Percentiles rank a stretch among this genome's conserved stretches.
Conservation (phyloP, 2,113 vertebrate species). For the Phodopus roborovskii region DNA sequence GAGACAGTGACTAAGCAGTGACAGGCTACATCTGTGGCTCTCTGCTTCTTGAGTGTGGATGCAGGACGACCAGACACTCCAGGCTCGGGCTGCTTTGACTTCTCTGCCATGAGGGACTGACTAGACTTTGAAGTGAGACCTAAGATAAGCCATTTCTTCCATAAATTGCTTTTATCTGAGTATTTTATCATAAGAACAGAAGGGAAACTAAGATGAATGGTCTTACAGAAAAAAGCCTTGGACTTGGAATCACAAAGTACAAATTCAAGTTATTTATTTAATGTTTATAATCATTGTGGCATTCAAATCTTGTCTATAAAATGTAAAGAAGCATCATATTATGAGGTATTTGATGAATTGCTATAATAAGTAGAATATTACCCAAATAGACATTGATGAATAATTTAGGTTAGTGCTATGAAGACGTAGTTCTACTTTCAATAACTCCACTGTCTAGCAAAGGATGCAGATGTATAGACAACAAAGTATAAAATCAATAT, state of each 20-base stretch:
- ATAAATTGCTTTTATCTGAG: too few relatives aligned
- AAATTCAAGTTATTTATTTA: conserved; percentile 17
- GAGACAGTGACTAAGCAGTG: not conserved
- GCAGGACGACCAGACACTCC: not conserved
- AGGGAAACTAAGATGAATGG: too few relatives aligned
- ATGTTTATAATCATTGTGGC: not conserved
- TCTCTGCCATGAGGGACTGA: not conserved
- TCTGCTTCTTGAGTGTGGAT: too few relatives aligned
- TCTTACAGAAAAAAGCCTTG: not conserved
- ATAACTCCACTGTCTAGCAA: not conserved
- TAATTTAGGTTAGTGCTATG: not conserved
- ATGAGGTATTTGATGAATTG: not conserved
- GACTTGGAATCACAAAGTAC: not conserved
- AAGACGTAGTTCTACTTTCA: not conserved
- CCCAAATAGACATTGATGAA: not conserved
- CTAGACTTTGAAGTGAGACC: not conserved
- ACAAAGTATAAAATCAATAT: not conserved
- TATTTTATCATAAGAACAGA: not conserved
- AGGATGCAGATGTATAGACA: not conserved
- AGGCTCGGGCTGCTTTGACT: not conserved
- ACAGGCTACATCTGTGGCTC: too few relatives aligned
- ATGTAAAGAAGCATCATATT: not conserved
- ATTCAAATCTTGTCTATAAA: conserved; percentile 31
- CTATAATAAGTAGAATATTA: conserved; percentile 20
- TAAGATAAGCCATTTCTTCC: too few relatives aligned